Evolutionary conservation across 2,113 vertebrate genomes (phyloP), one percentile per base, ranked within the genome.

Genomic region (Hypanus sabinus): DNA sequence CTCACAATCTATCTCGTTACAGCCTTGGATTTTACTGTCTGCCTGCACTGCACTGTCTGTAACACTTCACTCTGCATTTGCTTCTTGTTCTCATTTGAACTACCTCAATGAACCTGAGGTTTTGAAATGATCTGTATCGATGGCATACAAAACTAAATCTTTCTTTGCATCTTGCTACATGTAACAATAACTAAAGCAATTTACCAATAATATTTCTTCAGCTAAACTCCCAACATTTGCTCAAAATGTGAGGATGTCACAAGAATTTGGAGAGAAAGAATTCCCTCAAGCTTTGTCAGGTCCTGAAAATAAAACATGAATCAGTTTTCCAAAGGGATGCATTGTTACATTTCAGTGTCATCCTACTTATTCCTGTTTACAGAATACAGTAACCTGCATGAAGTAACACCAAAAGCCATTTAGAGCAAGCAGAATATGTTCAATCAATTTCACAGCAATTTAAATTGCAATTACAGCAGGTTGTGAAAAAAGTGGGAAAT

Each of bases 321-420:
- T 87, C 57, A 87, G 55, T 46, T 30, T 87, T 87, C 80, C 83
- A 87, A 87, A 87, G 83, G 27, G 83, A 87, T 87, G 27, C 14
- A 60, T 62, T 60, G 5, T 87, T 87, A 87, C 60, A 11, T 24
- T 60, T 62, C 83, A 87, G 46, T 87, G 24, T 62, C 55, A 60
- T 87, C 83, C 60, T 16, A 87, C 57, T 87, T 55, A 22, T 60
- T 87, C 27, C 83, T 5, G 3, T 87, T 87, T 87, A 24, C 5
- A n/a, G 60, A 87, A 62, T 62, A 87, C 12, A 11, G 55, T 87
- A 55, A 30, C 81, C 38, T 24, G 81, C 81, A 60, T 85, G 81
- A 85, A 3, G 60, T 11, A 87, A 55, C 57, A 62, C 12, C 57
- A 87, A n/a, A 87, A 87, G 57, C 22, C 83, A 87, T 87, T 87